These are phyloP conservation scores for Promerops cafer DNA, from an alignment of 2,113 vertebrate genomes.

Conservation along the genomic window DNA sequence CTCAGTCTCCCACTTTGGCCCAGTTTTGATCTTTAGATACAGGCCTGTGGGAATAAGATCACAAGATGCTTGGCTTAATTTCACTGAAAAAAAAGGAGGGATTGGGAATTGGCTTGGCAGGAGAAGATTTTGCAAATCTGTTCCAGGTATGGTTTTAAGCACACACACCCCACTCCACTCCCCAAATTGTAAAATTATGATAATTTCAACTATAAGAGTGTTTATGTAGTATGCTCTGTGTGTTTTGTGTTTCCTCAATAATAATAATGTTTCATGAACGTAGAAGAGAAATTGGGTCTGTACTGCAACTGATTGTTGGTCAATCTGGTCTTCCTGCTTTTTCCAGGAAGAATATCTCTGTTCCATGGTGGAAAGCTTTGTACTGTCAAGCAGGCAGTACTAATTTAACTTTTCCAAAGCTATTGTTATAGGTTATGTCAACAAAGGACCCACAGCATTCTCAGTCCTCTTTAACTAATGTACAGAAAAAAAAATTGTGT, in stretches of 20 bases:
- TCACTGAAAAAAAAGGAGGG: background rate
- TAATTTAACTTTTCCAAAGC: background rate
- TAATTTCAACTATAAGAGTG: background rate
- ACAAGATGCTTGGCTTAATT: background rate
- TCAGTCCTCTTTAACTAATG: background rate
- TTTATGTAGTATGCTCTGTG: background rate
- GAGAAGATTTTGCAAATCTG: background rate
- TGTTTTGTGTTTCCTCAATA: background rate
- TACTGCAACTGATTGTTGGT: background rate
- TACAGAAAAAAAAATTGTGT: background rate
- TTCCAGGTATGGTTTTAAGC: background rate
- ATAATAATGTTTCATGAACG: background rate
- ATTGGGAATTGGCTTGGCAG: background rate
- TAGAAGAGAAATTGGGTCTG: background rate
- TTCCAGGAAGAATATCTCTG: background rate
- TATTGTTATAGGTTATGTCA: background rate
- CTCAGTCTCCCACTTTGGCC: background rate
- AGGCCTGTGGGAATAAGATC: background rate
- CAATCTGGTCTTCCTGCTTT: background rate
- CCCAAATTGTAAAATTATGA: background rate
- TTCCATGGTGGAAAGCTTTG: background rate
- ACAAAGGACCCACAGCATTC: background rate
- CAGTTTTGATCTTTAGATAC: background rate
- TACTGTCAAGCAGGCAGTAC: background rate
- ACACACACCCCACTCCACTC: no score